Evolutionary conservation across 1,140 invertebrate genomes (phyloP), one percentile per base, ranked within the genome.

Genomic region (Luehdorfia chinensis): DNA sequence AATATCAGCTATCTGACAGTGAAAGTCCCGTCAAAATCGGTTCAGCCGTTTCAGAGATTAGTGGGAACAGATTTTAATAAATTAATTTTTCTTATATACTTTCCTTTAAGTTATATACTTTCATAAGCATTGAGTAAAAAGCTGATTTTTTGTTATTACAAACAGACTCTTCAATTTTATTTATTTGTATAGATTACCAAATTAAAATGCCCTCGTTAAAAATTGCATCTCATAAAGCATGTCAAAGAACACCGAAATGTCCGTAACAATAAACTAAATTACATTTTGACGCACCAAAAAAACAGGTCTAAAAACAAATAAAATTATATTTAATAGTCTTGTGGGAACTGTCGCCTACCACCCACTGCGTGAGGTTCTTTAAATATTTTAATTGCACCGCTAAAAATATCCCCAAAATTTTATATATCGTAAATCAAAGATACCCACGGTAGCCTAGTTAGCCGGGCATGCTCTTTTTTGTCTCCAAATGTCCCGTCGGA

Each of bases 321-420:
- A 81, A 85, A 81, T 83, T 76, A 81, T 78, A 69, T 81, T 81
- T 85, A 84, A 85, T 85, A 80, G 77, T 55, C 65, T 78, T 66
- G 81, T 85, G 75, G 81, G 78, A 85, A 85, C 74, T 85, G 81
- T 85, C 81, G 72, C 72, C 67, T 59, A 77, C 81, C 81, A 81
- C 81, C 78, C 76, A 83, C 81, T 75, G 81, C 47, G 81, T 60
- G 60, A 50, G 45, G 50, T 68, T 74, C 67, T 71, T 83, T 79
- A 83, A 75, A 80, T 76, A 76, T 85, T 83, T 81, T 85, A 85
- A 85, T 85, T 85, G 78, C 66, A 61, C 63, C 66, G 68, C 72
- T 71, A 77, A 75, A 76, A 78, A 72, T 67, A 65, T 59, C 66
- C 65, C 70, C 55, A 76, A 70, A 72, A 55, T 81, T 76, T 81